Base-by-base conservation (phyloP, 2,113 vertebrate species). In the Glaucidium brasilianum region DNA sequence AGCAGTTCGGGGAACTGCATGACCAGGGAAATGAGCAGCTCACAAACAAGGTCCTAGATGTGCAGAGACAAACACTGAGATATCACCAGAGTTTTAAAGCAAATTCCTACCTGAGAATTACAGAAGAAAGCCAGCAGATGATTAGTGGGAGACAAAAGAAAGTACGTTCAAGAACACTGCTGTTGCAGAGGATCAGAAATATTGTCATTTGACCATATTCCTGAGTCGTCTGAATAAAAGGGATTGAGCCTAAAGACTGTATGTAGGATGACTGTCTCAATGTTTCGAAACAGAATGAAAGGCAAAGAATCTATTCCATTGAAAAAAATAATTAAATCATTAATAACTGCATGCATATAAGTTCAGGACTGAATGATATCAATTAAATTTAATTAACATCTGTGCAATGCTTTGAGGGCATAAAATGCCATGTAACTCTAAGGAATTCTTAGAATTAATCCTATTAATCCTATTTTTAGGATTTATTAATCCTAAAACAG, bases 381-480 rank as follows among this genome's bases (percentile, higher is more conserved):
- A 91, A 75, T 94, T 95, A 96, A 75, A 92, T 82, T 81, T 74
- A 96, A 97, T 97, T 97, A 96, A 84, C 75, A 74, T 72, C 92
- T 73, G 9, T 50, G 58, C 67, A 53, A 52, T 45, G 82, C 91
- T 95, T 83, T 55, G 72, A 81, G 77, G 92, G 79, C 79, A 91
- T 63, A 91, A 81, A 84, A 71, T 56, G 66, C 45, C 88, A 32
- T 52, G 35, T 77, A 72, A 86, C 47, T 50, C 50, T 43, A 84
- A 77, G 89, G 79, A 93, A 91, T 75, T 72, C n/a, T 74, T 59
- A 26, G 52, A 91, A 92, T 77, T 88, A 90, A 95, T 95, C 71
- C 72, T 32, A 91, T 89, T 94, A 91, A 94, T 93, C 85, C 94
- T 83, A 75, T 88, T 95, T 96, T 95, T 96, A 76, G 79, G 93